A percentile compares a stretch with the other conserved stretches of the same genome.
Evolutionary conservation across 2,113 vertebrate species (phyloP).

Genomic region (Pogona vitticeps): DNA sequence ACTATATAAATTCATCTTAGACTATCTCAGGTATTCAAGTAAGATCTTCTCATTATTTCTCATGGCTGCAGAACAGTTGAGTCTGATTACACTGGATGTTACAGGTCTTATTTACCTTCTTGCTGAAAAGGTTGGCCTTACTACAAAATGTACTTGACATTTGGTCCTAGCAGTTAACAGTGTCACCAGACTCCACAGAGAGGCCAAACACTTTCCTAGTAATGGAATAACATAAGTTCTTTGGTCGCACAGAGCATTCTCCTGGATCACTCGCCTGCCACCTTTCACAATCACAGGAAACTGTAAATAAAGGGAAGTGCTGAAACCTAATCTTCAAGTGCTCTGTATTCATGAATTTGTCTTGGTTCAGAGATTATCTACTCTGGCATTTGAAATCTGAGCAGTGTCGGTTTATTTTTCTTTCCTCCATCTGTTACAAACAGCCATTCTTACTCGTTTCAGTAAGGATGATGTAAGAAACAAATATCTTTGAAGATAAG

Average conservation of each 20-base stretch:
- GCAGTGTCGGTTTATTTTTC: background rate
- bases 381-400: background rate
- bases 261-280: background rate
- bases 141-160: background rate
- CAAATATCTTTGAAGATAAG: background rate
- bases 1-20: background rate
- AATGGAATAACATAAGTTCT: background rate
- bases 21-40: background rate
- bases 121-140: background rate
- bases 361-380: background rate
- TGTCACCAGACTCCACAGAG: background rate
- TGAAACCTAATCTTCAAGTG: background rate
- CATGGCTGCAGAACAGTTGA: background rate
- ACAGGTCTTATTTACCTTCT: background rate
- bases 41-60: background rate
- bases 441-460: constrained; percentile 18
- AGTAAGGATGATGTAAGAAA: constrained; percentile 9
- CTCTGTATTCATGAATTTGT: background rate
- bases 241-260: background rate
- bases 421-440: constrained; percentile 5
- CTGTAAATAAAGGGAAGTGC: constrained; percentile 10
- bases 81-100: background rate
- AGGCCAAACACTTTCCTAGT: background rate
- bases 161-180: background rate
- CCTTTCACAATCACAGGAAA: background rate